Conservation (phyloP, 2,113 vertebrate genomes). For the Sinosuthora webbiana region DNA sequence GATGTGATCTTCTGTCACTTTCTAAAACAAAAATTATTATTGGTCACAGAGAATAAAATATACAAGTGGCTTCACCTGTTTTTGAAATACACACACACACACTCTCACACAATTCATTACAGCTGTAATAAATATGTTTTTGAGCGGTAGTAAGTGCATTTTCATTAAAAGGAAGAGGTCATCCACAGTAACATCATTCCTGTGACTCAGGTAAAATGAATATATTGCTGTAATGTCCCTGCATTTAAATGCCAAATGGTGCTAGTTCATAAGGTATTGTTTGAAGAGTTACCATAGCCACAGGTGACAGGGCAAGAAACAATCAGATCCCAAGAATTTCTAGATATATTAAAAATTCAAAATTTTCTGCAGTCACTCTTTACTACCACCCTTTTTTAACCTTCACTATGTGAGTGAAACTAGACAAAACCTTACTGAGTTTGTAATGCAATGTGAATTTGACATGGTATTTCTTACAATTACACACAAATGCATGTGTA, state of each 20-base stretch:
- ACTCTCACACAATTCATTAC: rapidly evolving
- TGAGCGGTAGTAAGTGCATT: not conserved
- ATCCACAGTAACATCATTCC: not conserved
- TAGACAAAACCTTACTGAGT: not conserved
- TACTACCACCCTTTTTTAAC: not conserved
- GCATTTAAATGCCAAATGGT: not conserved
- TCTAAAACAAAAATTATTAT: not conserved
- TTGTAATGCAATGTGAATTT: not conserved
- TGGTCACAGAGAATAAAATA: not conserved
- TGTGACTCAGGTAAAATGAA: not conserved
- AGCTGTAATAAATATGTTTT: not conserved
- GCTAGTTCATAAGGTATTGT: not conserved
- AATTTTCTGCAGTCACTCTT: not conserved
- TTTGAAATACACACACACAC: not conserved
- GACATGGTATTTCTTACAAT: not conserved
- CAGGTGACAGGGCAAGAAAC: not conserved
- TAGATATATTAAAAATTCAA: not conserved
- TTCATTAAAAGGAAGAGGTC: not conserved
- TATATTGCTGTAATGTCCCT: not conserved
- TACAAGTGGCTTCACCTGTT: not conserved
- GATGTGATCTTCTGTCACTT: not conserved
- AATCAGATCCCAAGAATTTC: not conserved
- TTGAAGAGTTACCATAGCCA: not conserved
- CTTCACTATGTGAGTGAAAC: not conserved
- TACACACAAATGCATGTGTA: too few species aligned